phyloP scores from a whole-genome alignment of 2,888 invertebrate species.

The Trachelus tabidus region DNA sequence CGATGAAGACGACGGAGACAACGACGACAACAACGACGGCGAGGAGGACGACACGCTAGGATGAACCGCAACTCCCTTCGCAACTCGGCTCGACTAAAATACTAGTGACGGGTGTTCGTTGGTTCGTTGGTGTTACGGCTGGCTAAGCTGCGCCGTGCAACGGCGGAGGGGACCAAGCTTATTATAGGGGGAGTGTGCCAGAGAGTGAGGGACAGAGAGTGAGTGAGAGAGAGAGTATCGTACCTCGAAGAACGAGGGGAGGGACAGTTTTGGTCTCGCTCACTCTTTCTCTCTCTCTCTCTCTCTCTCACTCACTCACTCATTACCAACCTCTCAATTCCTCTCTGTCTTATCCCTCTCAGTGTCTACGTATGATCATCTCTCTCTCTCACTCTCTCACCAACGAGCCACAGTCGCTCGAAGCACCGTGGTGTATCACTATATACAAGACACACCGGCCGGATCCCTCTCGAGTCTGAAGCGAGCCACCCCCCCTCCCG shows the following conservation, averaged over 20 bases:
- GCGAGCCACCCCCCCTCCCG: conserved; percentile 20
- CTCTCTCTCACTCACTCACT: background rate
- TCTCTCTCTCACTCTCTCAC: background rate
- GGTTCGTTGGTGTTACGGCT: conserved; percentile 33
- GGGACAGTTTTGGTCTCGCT: conserved; percentile 15
- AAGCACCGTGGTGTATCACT: background rate
- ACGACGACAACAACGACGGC: background rate
- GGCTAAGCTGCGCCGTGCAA: conserved; percentile 16
- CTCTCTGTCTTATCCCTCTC: background rate
- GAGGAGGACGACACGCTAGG: conserved; percentile 21
- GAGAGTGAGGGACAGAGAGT: conserved; percentile 22
- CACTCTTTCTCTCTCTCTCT: background rate
- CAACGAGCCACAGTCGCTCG: background rate
- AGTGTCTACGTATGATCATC: background rate
- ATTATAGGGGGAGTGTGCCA: conserved; percentile 31
- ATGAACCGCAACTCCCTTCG: conserved; percentile 33
- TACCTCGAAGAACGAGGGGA: conserved; percentile 6
- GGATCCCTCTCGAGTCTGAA: conserved; percentile 26
- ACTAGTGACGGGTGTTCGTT: conserved; percentile 35
- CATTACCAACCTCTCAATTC: conserved; percentile 14
- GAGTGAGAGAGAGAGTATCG: conserved; percentile 8
- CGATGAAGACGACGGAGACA: background rate
- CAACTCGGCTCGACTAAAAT: conserved; percentile 39
- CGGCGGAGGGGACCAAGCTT: conserved; percentile 24
- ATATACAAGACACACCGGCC: background rate